A percentile compares a stretch with the other conserved stretches of the same genome.
phyloP scores from a whole-genome alignment of 2,797 vertebrate genomes.

The Tapirus indicus region DNA sequence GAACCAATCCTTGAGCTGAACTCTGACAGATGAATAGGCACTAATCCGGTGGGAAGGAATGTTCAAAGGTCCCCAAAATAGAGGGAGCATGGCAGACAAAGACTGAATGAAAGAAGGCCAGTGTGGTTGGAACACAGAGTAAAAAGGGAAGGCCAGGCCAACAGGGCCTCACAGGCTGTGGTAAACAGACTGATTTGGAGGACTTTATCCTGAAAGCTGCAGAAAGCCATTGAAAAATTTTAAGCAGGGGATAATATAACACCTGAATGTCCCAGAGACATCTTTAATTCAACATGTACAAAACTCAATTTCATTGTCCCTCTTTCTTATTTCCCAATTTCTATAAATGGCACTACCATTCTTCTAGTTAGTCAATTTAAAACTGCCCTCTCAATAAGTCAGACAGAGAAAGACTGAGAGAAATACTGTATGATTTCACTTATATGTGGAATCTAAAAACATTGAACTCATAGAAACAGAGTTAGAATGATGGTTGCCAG shows the following conservation, averaged over 20 bases:
- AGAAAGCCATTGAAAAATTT: slow-evolving; percentile 2
- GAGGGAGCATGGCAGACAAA: neutral
- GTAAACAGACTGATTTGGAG: neutral
- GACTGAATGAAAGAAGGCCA: neutral
- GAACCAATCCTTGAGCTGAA: neutral
- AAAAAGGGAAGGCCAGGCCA: neutral
- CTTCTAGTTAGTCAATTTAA: slow-evolving; percentile 37
- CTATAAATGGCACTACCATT: neutral
- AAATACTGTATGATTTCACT: neutral
- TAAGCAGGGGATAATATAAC: neutral
- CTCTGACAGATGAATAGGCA: neutral
- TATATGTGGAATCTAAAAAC: neutral
- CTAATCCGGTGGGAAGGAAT: neutral
- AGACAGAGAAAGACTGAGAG: neutral
- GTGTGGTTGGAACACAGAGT: neutral
- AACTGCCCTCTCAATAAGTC: neutral
- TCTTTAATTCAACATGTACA: neutral
- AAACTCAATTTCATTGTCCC: neutral
- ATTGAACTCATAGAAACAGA: neutral
- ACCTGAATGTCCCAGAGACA: neutral
- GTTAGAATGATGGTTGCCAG: neutral
- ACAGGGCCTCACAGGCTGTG: neutral
- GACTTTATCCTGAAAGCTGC: neutral
- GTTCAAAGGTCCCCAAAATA: neutral
- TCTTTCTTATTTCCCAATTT: slow-evolving; percentile 8